Evolutionary conservation across 2,888 invertebrate genomes (phyloP).

Genomic region (Laothoe populi): DNA sequence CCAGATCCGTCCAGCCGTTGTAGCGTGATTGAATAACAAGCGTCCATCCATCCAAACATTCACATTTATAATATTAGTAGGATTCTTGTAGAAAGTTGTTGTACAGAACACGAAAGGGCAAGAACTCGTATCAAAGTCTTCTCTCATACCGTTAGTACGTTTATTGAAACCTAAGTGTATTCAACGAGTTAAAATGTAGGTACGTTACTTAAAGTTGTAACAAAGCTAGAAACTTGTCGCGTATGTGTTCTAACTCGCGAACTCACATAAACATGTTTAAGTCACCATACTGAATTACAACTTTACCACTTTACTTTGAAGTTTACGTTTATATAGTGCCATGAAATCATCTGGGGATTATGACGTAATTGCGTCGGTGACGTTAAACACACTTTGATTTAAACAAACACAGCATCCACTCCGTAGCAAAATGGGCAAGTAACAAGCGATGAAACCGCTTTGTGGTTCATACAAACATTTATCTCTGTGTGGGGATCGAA

Average conservation of each 20-base stretch:
- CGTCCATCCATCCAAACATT: too few relatives aligned
- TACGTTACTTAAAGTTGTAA: conserved; percentile 33
- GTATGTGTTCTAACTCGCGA: conserved; percentile 51
- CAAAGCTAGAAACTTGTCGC: conserved; percentile 46
- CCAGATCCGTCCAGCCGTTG: too few relatives aligned
- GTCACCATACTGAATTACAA: conserved; percentile 50
- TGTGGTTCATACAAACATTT: too few relatives aligned
- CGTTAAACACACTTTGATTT: neutral
- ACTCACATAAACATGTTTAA: conserved; percentile 54
- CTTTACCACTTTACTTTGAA: conserved; percentile 33
- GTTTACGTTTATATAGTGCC: conserved; percentile 19
- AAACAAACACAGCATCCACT: neutral
- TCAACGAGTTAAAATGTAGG: conserved; percentile 13
- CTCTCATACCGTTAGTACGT: conserved; percentile 11
- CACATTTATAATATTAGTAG: neutral
- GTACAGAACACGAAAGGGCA: neutral
- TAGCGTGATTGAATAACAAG: too few relatives aligned
- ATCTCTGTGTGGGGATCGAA: too few relatives aligned
- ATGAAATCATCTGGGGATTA: conserved; percentile 16
- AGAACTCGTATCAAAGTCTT: conserved; percentile 4
- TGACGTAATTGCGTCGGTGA: conserved; percentile 6
- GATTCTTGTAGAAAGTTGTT: neutral
- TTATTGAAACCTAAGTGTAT: conserved; percentile 19
- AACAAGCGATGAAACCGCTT: too few relatives aligned
- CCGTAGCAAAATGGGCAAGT: too few relatives aligned